phyloP scores from a whole-genome alignment of 2,888 invertebrate genomes.

The Sipha maydis region DNA sequence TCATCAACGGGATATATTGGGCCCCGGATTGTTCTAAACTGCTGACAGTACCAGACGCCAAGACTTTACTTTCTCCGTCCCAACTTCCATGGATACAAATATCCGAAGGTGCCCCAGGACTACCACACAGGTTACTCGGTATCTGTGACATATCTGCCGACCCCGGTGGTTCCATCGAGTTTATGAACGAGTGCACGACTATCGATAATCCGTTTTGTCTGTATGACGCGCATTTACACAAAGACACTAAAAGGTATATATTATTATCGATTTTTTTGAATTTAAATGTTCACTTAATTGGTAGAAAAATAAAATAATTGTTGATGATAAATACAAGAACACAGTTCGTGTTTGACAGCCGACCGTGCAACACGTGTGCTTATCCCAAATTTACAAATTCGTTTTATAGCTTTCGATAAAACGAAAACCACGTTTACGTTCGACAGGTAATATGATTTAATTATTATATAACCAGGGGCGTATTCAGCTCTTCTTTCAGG shows the following conservation, averaged over 20 bases:
- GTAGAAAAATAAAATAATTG: too few relatives aligned
- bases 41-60: conserved; percentile 97
- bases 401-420: too few relatives aligned
- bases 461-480: too few relatives aligned
- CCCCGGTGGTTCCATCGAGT: conserved; percentile 98
- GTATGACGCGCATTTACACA: conserved; percentile 99
- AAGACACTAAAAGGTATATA: conserved; percentile 85
- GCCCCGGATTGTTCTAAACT: conserved; percentile 96
- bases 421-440: too few relatives aligned
- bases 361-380: too few relatives aligned
- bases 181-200: conserved; percentile 99
- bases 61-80: conserved; percentile 87
- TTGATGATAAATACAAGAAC: too few relatives aligned
- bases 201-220: conserved; percentile 99
- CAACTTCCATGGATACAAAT: conserved; percentile 93
- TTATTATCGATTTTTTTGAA: neutral
- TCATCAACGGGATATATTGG: conserved; percentile 99
- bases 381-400: too few relatives aligned
- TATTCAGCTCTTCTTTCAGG: too few relatives aligned
- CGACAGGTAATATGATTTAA: too few relatives aligned
- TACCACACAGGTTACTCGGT: conserved; percentile 90
- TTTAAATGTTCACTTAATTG: too few relatives aligned
- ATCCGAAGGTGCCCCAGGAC: conserved; percentile 85
- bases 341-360: too few relatives aligned
- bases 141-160: conserved; percentile 99